These are phyloP conservation scores for Drosophila macrospina DNA, from an alignment of 2,888 invertebrate species.

Conservation along the genomic window DNA sequence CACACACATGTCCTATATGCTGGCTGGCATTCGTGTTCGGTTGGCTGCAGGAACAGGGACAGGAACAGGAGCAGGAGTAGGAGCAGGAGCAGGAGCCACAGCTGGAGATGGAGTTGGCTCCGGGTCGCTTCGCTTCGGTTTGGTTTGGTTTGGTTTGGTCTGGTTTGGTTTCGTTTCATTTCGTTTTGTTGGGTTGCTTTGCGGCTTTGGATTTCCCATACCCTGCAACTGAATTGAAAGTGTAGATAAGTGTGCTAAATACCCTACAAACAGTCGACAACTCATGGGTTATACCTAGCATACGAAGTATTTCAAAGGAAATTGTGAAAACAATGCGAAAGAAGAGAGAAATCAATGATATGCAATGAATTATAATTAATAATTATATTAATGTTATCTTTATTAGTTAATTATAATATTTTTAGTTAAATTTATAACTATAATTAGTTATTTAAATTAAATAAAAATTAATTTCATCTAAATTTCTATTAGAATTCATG, in stretches of 20 bases:
- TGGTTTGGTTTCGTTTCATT: slow-evolving; percentile 32
- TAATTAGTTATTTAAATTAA: no score
- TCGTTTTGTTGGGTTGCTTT: slow-evolving; percentile 29
- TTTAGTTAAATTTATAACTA: no score
- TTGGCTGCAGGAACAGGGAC: not conserved
- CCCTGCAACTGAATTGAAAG: slow-evolving; percentile 17
- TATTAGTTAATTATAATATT: no score
- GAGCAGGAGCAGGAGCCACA: slow-evolving; percentile 22
- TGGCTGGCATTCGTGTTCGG: not conserved
- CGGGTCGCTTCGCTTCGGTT: slow-evolving; percentile 16
- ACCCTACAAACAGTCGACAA: not conserved
- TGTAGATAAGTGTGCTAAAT: not conserved
- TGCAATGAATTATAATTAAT: no score
- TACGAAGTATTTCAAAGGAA: no score
- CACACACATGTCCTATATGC: slow-evolving; percentile 17
- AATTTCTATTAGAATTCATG: no score
- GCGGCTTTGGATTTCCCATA: slow-evolving; percentile 47
- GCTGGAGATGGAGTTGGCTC: slow-evolving; percentile 25
- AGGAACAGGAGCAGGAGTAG: slow-evolving; percentile 22
- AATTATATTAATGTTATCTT: no score
- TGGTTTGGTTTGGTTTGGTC: slow-evolving; percentile 21
- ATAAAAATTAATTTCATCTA: no score
- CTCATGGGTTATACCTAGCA: no score
- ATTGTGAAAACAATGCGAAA: no score
- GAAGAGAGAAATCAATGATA: no score